phyloP scores from a whole-genome alignment of 2,888 invertebrate species.

The Drosophila mimetica region DNA sequence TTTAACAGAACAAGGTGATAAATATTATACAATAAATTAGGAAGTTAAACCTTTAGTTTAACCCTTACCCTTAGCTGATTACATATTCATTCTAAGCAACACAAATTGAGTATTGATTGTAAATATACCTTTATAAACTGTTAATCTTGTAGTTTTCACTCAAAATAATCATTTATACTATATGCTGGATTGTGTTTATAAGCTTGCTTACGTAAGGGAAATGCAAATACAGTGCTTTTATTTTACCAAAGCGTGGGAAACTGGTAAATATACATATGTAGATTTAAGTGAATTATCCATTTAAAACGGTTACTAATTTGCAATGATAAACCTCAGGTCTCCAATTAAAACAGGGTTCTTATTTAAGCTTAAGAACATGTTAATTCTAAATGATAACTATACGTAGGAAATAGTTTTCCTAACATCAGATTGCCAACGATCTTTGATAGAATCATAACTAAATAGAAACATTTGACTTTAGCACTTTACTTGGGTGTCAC shows the following conservation, averaged over 20 bases:
- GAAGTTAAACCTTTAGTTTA: background rate
- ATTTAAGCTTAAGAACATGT: background rate
- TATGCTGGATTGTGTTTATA: background rate
- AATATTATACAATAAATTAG: background rate
- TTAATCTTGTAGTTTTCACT: background rate
- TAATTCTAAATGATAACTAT: background rate
- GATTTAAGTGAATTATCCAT: too few relatives aligned
- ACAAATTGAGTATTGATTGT: background rate
- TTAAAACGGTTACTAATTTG: too few relatives aligned
- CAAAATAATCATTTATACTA: background rate
- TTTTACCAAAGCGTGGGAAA: background rate
- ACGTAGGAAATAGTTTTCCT: too few relatives aligned
- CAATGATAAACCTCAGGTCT: too few relatives aligned
- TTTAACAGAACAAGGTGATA: background rate
- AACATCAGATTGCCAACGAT: too few relatives aligned
- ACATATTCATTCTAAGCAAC: background rate
- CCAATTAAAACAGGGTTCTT: too few relatives aligned
- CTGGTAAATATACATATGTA: too few relatives aligned
- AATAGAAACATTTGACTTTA: too few relatives aligned
- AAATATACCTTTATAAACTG: background rate
- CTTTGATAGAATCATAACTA: too few relatives aligned
- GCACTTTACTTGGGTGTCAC: background rate
- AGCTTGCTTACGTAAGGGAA: slow-evolving; percentile 3
- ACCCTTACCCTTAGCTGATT: slow-evolving; percentile 5
- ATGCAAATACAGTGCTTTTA: background rate